Base-by-base conservation (phyloP, 2,797 vertebrate genomes). In the Cottoperca gobio region DNA sequence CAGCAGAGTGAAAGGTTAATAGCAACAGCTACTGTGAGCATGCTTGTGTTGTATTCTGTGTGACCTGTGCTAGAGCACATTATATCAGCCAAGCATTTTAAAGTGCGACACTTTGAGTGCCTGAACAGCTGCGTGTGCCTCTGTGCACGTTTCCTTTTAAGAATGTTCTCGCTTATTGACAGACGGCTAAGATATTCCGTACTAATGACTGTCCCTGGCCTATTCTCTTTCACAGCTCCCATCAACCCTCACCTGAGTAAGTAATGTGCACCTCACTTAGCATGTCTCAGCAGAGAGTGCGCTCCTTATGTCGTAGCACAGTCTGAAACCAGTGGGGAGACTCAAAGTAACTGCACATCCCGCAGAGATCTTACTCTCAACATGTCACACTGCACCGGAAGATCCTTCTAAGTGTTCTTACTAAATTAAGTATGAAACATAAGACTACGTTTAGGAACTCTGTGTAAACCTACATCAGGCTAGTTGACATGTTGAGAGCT, bases 201-300 rank as follows among this genome's bases (percentile, higher is more conserved):
- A 62, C 87, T 91, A 86, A 91, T 31, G 42, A 75, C 60, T 45
- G 63, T 88, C 55, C 85, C 85, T 81, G 86, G 17, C 46, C 70
- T 79, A 19, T 86, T 77, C 94, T 86, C 83, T 86, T 90, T 95
- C 95, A 37, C 94, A 99, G 98, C 97, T 93, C 98, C 98, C 70
- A 96, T 97, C 91, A 99, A 99, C 93, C 98, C 98, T 87, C 97
- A 98, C 85, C 95, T 99, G 87, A 96, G 98, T 99, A 96, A 99
- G 98, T 99, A 96, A 88, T 69, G 82, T 94, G 94, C 63, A 79
- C 70, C 70, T 84, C 79, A 80, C 82, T 83, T 68, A 78, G 80
- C 79, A 58, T 54, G 63, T 65, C 55, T 67, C 14, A 5, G 31
- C 76, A 62, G 66, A 73, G 48, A 61, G 53, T 14, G 11, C 43